Conservation (phyloP, 2,113 vertebrate species). For the Hiodon alosoides region DNA sequence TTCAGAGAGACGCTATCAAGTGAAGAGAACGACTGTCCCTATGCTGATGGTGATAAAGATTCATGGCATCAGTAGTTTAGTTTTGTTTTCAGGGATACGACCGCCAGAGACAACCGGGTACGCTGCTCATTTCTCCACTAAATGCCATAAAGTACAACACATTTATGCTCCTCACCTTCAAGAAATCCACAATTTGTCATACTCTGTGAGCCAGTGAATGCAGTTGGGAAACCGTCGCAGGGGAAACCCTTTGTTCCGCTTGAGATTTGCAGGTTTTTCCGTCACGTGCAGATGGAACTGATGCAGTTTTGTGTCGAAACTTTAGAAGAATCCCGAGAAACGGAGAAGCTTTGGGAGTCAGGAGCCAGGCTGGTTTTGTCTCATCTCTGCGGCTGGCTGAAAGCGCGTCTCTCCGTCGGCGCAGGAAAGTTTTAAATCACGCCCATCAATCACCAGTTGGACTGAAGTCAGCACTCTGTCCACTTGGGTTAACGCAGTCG, state of each 20-base stretch:
- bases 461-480: slow-evolving; percentile 44
- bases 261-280: background rate
- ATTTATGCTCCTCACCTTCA: background rate
- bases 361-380: background rate
- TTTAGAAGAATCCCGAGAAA: background rate
- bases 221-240: background rate
- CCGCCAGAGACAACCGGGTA: background rate
- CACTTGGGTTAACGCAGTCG: slow-evolving; percentile 26
- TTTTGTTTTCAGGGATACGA: background rate
- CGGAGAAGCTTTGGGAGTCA: too few species aligned
- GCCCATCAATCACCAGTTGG: slow-evolving; percentile 22
- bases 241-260: background rate
- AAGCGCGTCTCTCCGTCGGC: background rate
- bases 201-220: background rate
- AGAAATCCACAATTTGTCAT: too few species aligned
- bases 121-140: background rate
- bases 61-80: background rate
- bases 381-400: background rate
- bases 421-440: background rate
- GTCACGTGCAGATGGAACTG: background rate
- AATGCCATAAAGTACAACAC: too few species aligned
- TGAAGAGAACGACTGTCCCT: background rate
- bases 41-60: background rate
- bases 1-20: background rate
- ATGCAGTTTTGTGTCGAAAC: background rate